Conservation (phyloP, 2,888 invertebrate genomes). For the Euproctis similis region DNA sequence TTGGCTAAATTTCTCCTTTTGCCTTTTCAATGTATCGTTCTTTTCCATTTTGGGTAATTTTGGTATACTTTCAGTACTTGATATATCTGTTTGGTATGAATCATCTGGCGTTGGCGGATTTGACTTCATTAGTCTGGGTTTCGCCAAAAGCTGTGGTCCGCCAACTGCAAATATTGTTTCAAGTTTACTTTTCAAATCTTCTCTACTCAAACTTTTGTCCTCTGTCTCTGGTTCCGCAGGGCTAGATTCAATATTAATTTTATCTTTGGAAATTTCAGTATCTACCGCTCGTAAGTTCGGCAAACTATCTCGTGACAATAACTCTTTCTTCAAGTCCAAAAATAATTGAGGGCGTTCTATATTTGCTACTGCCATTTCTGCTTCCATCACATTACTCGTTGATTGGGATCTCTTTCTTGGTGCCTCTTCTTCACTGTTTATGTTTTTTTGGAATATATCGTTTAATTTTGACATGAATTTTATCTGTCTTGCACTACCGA, state of each 20-base stretch:
- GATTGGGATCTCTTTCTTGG: slow-evolving; percentile 53
- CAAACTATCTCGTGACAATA: slow-evolving; percentile 37
- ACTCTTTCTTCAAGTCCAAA: slow-evolving; percentile 54
- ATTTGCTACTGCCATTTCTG: slow-evolving; percentile 24
- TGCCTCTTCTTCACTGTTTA: slow-evolving; percentile 41
- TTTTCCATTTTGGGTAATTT: slow-evolving; percentile 57
- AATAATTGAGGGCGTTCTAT: slow-evolving; percentile 42
- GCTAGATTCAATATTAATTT: slow-evolving; percentile 8
- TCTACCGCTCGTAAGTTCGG: slow-evolving; percentile 42
- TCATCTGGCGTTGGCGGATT: slow-evolving; percentile 60
- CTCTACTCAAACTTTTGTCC: slow-evolving; percentile 38
- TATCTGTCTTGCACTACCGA: slow-evolving; percentile 51
- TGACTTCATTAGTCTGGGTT: slow-evolving; percentile 51
- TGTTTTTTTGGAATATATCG: slow-evolving; percentile 54
- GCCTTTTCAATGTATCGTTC: slow-evolving; percentile 63
- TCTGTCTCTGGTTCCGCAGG: slow-evolving; percentile 30
- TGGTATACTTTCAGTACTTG: slow-evolving; percentile 49
- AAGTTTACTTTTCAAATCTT: slow-evolving; percentile 59
- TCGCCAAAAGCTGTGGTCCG: slow-evolving; percentile 42
- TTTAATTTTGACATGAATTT: slow-evolving; percentile 63
- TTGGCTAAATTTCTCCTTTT: slow-evolving; percentile 57
- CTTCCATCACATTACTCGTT: slow-evolving; percentile 45
- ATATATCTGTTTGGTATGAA: slow-evolving; percentile 43
- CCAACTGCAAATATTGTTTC: slow-evolving; percentile 57
- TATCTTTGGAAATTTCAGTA: slow-evolving; percentile 23